Evolutionary conservation across 2,888 invertebrate genomes (phyloP), one percentile per base, ranked within the genome.

Genomic region (Idaea aversata): DNA sequence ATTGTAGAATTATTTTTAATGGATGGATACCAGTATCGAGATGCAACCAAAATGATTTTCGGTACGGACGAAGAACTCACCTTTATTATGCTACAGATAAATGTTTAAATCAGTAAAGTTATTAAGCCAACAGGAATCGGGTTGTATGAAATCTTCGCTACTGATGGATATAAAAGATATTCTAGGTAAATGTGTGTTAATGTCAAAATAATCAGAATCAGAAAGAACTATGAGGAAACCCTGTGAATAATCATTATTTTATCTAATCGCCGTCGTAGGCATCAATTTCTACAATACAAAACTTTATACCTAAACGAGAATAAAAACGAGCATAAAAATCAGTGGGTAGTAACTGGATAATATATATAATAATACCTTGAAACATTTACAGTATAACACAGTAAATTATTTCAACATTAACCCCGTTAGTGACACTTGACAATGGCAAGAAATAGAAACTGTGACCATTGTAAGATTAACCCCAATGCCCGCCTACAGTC

Each of bases 381-480:
- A 47, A 47, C 47, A 3, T 4, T 7, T 47, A 47, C 10, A 47
- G 36, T 10, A 36, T 7, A 47, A 10, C 13, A 10, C 6, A 47
- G 10, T 47, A 47, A 6, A 47, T 47, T 47, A 47, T 47, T 47
- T 10, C 13, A 13, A 47, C 13, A 47, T 47, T 47, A 47, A 7
- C 47, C 47, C 47, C 47, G 4, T 7, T 47, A 7, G 13, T 47
- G 10, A 47, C 4, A 47, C 47, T 47, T 47, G 10, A 10, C 47
- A 7, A 47, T 47, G 67, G 65, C 35, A 58, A 64, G 68, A 78
- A 77, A 80, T 73, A 71, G 75, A 74, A 74, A 74, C 67, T 70
- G 71, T 67, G 75, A 77, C 76, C 67, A 66, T 66, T 65, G 67
- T 66, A 61, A 70, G 76, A 77, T 80, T 75, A 75, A 66, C 67